phyloP scores from a whole-genome alignment of 2,888 invertebrate genomes.

The Diarsia rubi region DNA sequence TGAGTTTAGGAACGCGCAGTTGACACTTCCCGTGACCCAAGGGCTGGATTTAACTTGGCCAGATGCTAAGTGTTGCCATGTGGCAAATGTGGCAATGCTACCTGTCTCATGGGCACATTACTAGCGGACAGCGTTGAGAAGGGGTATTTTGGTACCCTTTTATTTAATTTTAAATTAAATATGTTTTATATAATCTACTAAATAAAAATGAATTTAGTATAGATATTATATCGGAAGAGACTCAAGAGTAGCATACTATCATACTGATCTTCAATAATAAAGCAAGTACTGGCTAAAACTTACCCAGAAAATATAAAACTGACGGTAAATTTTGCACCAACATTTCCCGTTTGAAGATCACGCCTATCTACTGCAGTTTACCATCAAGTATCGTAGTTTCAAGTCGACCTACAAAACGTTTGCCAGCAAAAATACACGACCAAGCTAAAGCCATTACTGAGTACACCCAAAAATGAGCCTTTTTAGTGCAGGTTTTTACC shows the following conservation, averaged over 20 bases:
- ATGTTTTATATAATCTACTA: too few relatives aligned
- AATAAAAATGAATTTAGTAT: too few relatives aligned
- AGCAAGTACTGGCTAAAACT: not conserved
- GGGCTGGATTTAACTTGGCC: too few relatives aligned
- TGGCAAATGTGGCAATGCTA: too few relatives aligned
- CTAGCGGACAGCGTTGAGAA: too few relatives aligned
- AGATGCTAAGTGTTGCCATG: too few relatives aligned
- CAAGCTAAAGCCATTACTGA: conserved; percentile 35
- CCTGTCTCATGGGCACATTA: too few relatives aligned
- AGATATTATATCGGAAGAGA: not conserved
- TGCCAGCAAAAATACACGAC: conserved; percentile 26
- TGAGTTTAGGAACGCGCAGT: too few relatives aligned
- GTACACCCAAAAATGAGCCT: conserved; percentile 41
- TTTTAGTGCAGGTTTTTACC: conserved; percentile 43
- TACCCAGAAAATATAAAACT: not conserved
- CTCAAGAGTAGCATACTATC: not conserved
- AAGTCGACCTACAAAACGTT: conserved; percentile 33
- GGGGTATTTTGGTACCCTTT: too few relatives aligned
- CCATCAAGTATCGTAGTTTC: conserved; percentile 13
- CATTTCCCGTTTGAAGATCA: conserved; percentile 11
- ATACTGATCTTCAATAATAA: conserved; percentile 1
- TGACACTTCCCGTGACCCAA: too few relatives aligned
- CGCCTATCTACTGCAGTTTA: conserved; percentile 22
- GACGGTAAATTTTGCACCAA: not conserved
- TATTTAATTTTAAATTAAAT: too few relatives aligned